Percentiles rank a stretch among this genome's conserved stretches.
Evolutionary conservation across 2,888 invertebrate species (phyloP).

Genomic region (Punctoribates punctum): DNA sequence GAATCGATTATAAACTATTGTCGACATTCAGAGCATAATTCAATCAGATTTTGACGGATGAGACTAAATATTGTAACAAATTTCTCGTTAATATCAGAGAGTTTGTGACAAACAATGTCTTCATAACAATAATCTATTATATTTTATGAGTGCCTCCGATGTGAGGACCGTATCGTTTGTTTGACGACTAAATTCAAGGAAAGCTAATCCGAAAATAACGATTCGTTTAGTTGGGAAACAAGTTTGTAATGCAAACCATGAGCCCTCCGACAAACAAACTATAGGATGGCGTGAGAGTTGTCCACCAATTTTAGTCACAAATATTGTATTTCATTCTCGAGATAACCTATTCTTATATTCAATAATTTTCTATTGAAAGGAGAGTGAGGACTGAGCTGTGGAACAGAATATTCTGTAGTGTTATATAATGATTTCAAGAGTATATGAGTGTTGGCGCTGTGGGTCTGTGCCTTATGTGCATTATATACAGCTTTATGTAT

Average conservation of each 20-base stretch:
- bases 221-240: neutral
- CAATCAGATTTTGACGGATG: no score
- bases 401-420: neutral
- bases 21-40: no score
- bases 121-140: neutral
- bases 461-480: no score
- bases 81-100: no score
- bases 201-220: neutral
- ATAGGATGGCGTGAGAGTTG: neutral
- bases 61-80: no score
- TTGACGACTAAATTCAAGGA: neutral
- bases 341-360: conserved; percentile 3
- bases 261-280: neutral
- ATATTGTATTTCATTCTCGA: neutral
- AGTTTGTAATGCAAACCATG: neutral
- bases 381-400: no score
- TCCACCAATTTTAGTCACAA: neutral
- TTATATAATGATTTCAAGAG: neutral
- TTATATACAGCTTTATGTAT: neutral
- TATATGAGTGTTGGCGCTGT: neutral
- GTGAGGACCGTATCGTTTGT: neutral
- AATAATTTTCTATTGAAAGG: no score
- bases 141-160: neutral
- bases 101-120: neutral
- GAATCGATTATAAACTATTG: no score